Evolutionary conservation across 2,888 invertebrate genomes (phyloP).

Genomic region (Alloscopus bannaensis): DNA sequence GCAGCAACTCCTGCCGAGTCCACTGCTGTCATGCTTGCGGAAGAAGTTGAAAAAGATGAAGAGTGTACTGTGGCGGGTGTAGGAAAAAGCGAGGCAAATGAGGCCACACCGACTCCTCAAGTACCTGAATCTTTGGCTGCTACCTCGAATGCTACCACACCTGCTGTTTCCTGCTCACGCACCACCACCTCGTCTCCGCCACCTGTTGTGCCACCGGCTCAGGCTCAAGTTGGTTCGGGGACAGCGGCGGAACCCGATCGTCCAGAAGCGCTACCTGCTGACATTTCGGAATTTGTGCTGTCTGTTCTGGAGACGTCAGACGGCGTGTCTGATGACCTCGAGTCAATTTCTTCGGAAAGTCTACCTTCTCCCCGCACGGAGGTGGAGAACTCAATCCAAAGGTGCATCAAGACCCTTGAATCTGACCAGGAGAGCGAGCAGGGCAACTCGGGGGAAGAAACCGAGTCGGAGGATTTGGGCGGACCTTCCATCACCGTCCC

Average conservation of each 20-base stretch:
- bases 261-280: constrained; percentile 37
- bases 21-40: background rate
- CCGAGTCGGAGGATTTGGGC: background rate
- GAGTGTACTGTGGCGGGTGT: too few species aligned
- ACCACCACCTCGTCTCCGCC: background rate
- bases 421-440: constrained; percentile 21
- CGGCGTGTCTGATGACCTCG: constrained; percentile 26
- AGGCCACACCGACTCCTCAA: too few species aligned
- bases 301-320: constrained; percentile 21
- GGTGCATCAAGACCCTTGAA: constrained; percentile 31
- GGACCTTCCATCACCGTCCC: too few species aligned
- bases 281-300: constrained; percentile 42
- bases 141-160: too few species aligned
- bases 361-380: constrained; percentile 34
- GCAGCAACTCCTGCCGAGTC: background rate
- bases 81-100: too few species aligned
- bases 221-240: background rate
- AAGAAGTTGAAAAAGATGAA: background rate
- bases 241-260: background rate
- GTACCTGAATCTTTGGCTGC: too few species aligned
- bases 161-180: background rate
- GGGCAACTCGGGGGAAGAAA: background rate
- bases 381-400: constrained; percentile 29
- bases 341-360: constrained; percentile 41
- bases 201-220: background rate